A percentile compares a stretch with the other conserved stretches of the same genome.
phyloP scores from a whole-genome alignment of 2,797 vertebrate species.

The Urophycis tenuis region DNA sequence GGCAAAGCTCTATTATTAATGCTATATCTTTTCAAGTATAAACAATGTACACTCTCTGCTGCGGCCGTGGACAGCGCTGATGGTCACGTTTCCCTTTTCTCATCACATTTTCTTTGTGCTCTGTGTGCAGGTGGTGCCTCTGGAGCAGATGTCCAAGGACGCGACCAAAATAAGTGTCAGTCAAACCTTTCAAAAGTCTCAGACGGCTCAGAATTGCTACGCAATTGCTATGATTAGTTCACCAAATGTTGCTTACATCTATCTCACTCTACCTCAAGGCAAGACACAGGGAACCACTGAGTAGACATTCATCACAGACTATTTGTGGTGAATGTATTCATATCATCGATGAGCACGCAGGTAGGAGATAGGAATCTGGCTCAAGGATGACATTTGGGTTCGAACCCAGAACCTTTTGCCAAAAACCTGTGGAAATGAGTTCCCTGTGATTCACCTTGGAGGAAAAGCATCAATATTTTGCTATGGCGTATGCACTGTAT shows the following conservation, averaged over 20 bases:
- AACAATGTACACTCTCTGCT: background rate
- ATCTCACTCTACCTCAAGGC: too few species aligned
- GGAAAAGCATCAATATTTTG: background rate
- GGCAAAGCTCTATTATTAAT: background rate
- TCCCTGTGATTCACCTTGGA: background rate
- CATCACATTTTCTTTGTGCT: background rate
- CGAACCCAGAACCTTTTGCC: background rate
- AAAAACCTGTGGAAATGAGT: background rate
- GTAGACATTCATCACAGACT: background rate
- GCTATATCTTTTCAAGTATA: background rate
- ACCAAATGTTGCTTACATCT: background rate
- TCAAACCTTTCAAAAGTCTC: slow-evolving; percentile 34
- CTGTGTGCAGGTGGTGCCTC: slow-evolving; percentile 74
- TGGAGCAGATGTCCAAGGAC: slow-evolving; percentile 83
- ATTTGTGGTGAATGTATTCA: background rate
- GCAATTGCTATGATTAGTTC: background rate
- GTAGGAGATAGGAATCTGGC: background rate
- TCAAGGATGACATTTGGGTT: background rate
- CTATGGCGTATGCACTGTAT: background rate
- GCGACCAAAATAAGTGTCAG: slow-evolving; percentile 98
- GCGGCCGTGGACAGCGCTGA: background rate
- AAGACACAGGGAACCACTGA: background rate
- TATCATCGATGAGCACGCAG: background rate
- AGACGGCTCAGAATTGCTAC: background rate
- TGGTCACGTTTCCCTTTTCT: too few species aligned